Evolutionary conservation across 2,888 invertebrate species (phyloP), one percentile per base, ranked within the genome.

Genomic region (Protophormia terraenovae): DNA sequence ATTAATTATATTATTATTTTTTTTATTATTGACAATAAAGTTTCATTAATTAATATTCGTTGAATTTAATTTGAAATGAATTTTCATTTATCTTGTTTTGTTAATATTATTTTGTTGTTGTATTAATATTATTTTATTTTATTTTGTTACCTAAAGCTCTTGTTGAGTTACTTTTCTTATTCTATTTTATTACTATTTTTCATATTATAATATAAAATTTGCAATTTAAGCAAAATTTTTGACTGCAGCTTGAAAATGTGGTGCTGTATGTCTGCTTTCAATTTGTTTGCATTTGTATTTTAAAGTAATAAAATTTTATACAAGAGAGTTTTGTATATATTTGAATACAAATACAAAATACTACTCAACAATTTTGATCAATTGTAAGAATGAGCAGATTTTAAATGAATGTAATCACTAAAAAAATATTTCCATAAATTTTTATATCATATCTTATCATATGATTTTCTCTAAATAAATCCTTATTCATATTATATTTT

Each of bases 261-360:
- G n/a, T n/a, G n/a, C n/a, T n/a, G n/a, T n/a, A 38, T 38, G 47
- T 47, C 19, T 47, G 47, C 8, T 16, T 3, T 19, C n/a, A 16
- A 47, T 47, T 16, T 47, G 7, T 47, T 47, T 41, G 29, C 72
- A 76, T 24, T 66, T 76, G 76, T 62, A 76, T 29, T 72, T 60
- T 16, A 7, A 27, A 22, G 66, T 16, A 55, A 66, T 66, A 66
- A 45, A 66, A 45, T n/a, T 55, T 6, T 14, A 55, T 27, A 12
- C 22, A 53, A 22, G 10, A 6, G 27, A 27, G 5, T 47, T 47
- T 16, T 16, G 19, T 5, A 47, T 7, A 47, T 5, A 10, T 66
- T 45, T 45, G 16, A 45, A 47, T 66, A 45, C 45, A 45, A 66
- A 66, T 66, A 16, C 27, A 45, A 27, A 66, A 47, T 66, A 14